These are phyloP conservation scores for Synodontis membranacea DNA, from an alignment of 2,113 vertebrate genomes.

Conservation along the genomic window DNA sequence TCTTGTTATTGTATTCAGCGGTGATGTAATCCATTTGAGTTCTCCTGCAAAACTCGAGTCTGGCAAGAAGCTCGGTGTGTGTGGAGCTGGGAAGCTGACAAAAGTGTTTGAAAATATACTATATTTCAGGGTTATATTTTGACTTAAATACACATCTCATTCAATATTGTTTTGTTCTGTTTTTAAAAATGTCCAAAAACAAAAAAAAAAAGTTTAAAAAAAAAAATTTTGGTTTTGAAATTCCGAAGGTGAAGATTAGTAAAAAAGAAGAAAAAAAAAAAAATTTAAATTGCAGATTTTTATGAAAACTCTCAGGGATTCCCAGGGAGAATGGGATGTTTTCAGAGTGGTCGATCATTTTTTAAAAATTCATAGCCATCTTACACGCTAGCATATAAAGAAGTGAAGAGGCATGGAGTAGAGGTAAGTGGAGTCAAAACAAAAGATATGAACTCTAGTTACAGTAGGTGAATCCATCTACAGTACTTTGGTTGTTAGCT, in stretches of 20 bases:
- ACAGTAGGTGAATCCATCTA: background rate
- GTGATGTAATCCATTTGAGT: conserved; percentile 22
- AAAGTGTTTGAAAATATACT: background rate
- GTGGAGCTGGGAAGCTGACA: background rate
- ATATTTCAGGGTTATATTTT: background rate
- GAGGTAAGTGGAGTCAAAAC: background rate
- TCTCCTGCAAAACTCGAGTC: background rate
- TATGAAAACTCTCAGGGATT: background rate
- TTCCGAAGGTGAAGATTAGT: background rate
- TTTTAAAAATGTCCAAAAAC: background rate
- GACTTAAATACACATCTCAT: background rate
- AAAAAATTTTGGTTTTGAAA: background rate
- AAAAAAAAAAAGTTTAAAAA: too few species aligned
- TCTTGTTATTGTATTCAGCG: conserved; percentile 23
- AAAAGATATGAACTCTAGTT: background rate
- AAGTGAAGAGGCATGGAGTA: background rate
- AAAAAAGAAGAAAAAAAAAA: background rate
- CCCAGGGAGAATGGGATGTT: too few species aligned
- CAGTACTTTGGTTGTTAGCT: background rate
- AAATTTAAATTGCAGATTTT: too few species aligned
- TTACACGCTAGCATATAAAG: background rate
- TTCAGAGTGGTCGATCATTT: background rate
- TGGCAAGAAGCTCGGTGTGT: background rate
- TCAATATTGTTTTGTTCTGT: background rate
- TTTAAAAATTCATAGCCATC: background rate